Evolutionary conservation across 2,888 invertebrate species (phyloP), one percentile per base, ranked within the genome.

Genomic region (Chrysina gloriosa): DNA sequence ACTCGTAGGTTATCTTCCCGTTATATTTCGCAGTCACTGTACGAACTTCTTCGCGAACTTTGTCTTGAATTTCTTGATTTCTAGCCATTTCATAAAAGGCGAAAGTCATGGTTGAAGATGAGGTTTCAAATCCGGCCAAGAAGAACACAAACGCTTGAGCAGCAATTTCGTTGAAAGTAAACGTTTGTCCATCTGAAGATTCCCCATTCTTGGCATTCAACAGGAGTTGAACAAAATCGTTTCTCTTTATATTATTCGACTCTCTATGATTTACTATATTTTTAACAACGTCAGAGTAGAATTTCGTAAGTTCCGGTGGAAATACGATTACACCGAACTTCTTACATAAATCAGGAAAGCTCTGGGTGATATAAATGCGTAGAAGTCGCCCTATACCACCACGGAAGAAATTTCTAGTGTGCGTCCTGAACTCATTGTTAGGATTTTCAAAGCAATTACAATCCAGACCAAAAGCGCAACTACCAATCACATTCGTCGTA

Each of bases 51-150:
- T 77, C 23, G 2, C 83, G 77, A 7, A 84, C 69, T 71, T 77
- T 83, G 0, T 81, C 75, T 69, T 86, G 86, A 1, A 84, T 69
- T 0, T 82, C 78, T 0, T 74, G 78, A 68, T 85, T 73, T 1
- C 61, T 34, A 0, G 85, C 83, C 5, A 86, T 68, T 21, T 82
- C 78, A 69, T 81, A 84, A 0, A 79, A 72, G 0, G 80, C 65
- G 42, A 81, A 83, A 6, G 78, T 77, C 48, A 85, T 72, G 0
- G 81, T 80, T 0, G 80, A 75, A 0, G 83, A 81, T 0, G 84
- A 83, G 0, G 85, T 85, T 66, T 84, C 84, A 69, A 81, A 84
- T 1, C 84, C 84, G n/a, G 84, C 85, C 0, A 82, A 27, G 68
- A 84, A 84, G 71, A 85, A 84, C 0, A 84, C 78, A 0, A 83